Base-by-base conservation (phyloP, 2,888 invertebrate species). In the Lithophane socia region DNA sequence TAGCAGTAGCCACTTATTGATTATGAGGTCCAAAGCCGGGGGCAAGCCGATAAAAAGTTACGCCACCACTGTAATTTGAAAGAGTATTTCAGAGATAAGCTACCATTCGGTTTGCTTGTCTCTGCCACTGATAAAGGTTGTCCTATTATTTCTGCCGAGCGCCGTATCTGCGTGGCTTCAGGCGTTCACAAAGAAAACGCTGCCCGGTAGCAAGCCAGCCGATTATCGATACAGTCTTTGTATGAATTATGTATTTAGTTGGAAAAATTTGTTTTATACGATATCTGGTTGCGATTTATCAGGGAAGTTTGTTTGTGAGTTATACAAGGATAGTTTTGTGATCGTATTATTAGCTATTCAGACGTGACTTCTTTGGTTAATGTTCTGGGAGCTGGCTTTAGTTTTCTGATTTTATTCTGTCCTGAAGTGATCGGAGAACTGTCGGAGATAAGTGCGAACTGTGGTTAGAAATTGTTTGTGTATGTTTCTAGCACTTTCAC, bases 221-320 rank as follows among this genome's bases (percentile, higher is more conserved):
- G 89, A 89, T 89, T 89, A 88, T 86, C 90, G 90, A 90, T 92
- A 90, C 91, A 92, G 91, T 92, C 80, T 89, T 79, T 79, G 86
- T 93, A 94, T 95, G 95, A 95, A 95, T 94, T 95, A 95, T 95
- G 95, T 94, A 93, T 93, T 93, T 94, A 94, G 94, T 94, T 94
- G 92, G 92, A 92, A 94, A 93, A 93, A 87, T 67, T 79, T 86
- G 86, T 86, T 83, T 86, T 82, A 86, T 84, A 63, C 77, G 85
- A 83, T 85, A 83, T 84, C 89, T 80, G 70, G 78, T 76, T 67
- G 75, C 83, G 88, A 87, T 89, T 88, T 88, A 88, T 88, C 80
- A 75, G 68, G 42, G 52, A 85, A 89, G 81, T 89, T 86, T 84
- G 88, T 86, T 86, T 79, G 86, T 85, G 80, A 87, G 81, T 84